Evolutionary conservation across 2,113 vertebrate genomes (phyloP).

Genomic region (Onychorhynchus coronatus): DNA sequence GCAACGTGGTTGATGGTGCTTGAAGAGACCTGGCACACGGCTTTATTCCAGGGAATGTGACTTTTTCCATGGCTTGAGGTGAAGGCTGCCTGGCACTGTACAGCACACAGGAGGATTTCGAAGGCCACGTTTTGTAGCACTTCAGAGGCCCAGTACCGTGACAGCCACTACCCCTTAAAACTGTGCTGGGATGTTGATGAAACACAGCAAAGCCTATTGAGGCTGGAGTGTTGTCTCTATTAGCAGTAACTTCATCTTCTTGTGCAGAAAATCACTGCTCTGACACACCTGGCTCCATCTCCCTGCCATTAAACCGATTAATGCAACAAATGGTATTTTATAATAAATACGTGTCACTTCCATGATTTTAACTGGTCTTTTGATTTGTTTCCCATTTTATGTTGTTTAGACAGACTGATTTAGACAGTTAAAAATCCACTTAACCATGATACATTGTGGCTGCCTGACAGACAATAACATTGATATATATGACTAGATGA

Average conservation of each 20-base stretch:
- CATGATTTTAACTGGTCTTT: constrained; percentile 49
- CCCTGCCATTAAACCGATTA: not conserved
- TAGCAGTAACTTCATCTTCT: not conserved
- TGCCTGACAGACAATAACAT: constrained; percentile 88
- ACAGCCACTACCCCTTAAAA: not conserved
- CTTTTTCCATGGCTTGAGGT: accelerated
- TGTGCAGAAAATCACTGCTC: not conserved
- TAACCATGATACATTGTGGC: constrained; percentile 82
- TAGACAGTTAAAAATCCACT: constrained; percentile 83
- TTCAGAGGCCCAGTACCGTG: accelerated
- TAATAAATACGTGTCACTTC: constrained; percentile 45
- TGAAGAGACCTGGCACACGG: accelerated
- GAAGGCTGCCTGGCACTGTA: not conserved
- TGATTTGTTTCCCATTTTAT: constrained; percentile 71
- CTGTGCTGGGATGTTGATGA: not conserved
- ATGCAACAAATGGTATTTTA: constrained; percentile 33
- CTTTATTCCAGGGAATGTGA: not conserved
- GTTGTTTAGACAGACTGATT: constrained; percentile 76
- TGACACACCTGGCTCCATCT: constrained; percentile 38
- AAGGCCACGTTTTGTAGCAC: accelerated
- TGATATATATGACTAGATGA: constrained; percentile 90
- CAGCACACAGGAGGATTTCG: accelerated
- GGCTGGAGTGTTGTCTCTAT: not conserved
- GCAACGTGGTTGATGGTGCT: accelerated
- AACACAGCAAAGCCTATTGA: not conserved